Evolutionary conservation across 1,140 invertebrate genomes (phyloP), one percentile per base, ranked within the genome.

Genomic region (Eciton burchellii): DNA sequence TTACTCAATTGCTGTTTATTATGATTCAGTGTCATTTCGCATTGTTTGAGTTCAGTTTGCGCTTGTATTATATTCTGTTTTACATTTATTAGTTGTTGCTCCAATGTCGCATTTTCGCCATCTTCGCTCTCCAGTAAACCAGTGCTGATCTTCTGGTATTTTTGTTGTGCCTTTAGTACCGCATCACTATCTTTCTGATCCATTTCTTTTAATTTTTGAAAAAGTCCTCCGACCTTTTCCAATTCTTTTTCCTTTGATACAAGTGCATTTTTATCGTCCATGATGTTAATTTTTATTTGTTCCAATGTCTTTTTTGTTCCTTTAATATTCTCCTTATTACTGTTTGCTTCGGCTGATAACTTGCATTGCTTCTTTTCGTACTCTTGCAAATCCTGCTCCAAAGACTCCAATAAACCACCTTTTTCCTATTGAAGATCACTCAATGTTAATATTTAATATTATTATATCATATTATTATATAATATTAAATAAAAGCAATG

Each of bases 81-180:
- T 0, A 97, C 97, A 91, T 94, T 95, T 88, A 98, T 98, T 0
- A 99, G 94, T 91, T 99, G 98, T 85, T 99, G 97, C 91, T 98
- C 97, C 21, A 99, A 94, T 5, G 98, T 98, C n/a, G 97, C 96
- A 74, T 96, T 96, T 91, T 97, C 95, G 16, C 98, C 98, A 88
- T 96, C 96, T n/a, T 97, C 96, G 76, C 96, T 97, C 29, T 96
- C 95, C 43, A 98, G 96, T 60, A 97, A 93, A 26, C 98, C 98
- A 26, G 97, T 95, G 91, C 96, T 97, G 8, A 98, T 96, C 71
- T 98, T 98, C 89, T 99, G 96, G 85, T 97, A 97, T 68, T 95
- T 95, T 65, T 96, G 96, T 93, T 98, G 96, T 0, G 98, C 97
- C 52, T 95, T 94, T 12, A 94, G 93, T 83, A 98, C 95, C 1